Conservation (phyloP, 2,888 invertebrate genomes). For the Drosophila demipolita region DNA sequence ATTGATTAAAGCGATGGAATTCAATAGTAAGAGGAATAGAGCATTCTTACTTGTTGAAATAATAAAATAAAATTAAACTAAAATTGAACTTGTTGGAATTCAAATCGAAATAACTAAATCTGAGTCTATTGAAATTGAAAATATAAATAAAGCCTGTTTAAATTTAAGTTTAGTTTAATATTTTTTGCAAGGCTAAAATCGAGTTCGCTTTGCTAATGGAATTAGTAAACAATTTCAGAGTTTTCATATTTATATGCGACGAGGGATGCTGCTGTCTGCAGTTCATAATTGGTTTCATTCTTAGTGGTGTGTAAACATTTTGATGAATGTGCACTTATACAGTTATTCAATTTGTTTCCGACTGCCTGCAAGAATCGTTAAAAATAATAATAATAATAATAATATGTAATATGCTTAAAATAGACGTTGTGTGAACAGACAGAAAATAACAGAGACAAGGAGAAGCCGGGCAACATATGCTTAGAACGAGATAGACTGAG, state of each 20-base stretch:
- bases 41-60: neutral
- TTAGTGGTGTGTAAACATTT: constrained; percentile 40
- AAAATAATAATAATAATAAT: constrained; percentile 26
- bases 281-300: constrained; percentile 37
- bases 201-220: neutral
- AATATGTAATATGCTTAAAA: constrained; percentile 68
- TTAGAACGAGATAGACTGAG: neutral
- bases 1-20: neutral
- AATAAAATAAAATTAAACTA: neutral
- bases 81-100: too few species aligned
- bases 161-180: neutral
- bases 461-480: neutral
- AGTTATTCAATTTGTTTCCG: constrained; percentile 13
- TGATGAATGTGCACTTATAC: constrained; percentile 49
- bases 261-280: constrained; percentile 8
- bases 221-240: constrained; percentile 1
- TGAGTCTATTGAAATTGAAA: neutral
- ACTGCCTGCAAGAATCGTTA: constrained; percentile 18
- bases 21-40: neutral
- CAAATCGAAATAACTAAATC: too few species aligned
- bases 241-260: neutral
- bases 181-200: neutral
- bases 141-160: neutral
- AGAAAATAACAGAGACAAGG: neutral
- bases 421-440: constrained; percentile 45